Evolutionary conservation across 2,113 vertebrate species (phyloP).

Genomic region (Plecturocebus donacophilus): DNA sequence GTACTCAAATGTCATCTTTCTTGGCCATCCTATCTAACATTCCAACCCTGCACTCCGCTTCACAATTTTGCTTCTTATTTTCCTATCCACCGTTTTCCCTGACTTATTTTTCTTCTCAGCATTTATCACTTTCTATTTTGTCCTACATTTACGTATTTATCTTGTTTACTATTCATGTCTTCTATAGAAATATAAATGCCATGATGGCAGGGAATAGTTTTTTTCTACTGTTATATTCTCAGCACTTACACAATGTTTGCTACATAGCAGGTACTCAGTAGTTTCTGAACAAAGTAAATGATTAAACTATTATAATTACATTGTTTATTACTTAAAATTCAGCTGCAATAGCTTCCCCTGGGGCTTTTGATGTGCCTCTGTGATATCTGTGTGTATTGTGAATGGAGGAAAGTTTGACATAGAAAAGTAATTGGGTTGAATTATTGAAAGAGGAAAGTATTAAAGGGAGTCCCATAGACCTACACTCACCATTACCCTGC

Average conservation of each 20-base stretch:
- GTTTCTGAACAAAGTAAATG: slow-evolving; percentile 23
- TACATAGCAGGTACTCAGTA: background rate
- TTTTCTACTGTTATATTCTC: background rate
- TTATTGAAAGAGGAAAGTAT: background rate
- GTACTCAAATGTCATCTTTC: background rate
- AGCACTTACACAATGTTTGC: background rate
- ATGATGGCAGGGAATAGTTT: background rate
- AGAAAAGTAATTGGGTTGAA: background rate
- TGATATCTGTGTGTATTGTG: background rate
- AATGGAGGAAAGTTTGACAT: background rate
- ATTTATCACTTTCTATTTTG: background rate
- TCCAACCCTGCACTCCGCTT: background rate
- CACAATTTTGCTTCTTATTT: background rate
- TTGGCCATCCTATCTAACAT: background rate
- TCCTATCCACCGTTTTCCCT: background rate
- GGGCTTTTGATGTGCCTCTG: background rate
- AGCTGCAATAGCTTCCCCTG: background rate
- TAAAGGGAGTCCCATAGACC: background rate
- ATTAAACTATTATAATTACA: background rate
- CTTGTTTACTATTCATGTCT: background rate
- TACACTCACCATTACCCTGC: background rate
- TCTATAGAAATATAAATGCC: background rate
- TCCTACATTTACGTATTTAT: background rate
- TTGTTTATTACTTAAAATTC: background rate
- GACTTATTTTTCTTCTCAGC: background rate